Base-by-base conservation (phyloP, 2,113 vertebrate genomes). In the Megaleporinus macrocephalus region DNA sequence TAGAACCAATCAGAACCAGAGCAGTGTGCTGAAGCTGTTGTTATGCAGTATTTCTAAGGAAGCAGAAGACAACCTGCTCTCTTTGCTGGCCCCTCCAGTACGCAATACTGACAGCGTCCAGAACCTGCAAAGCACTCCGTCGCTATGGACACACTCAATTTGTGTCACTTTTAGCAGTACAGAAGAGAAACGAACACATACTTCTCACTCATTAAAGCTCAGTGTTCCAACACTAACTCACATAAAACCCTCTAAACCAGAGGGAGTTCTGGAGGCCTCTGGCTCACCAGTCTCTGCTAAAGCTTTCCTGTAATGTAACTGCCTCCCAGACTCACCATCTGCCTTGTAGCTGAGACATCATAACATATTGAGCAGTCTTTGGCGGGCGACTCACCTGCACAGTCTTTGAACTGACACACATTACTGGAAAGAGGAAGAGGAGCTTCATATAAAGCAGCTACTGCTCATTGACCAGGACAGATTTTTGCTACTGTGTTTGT, bases 101-200 rank as follows among this genome's bases (percentile, higher is more conserved):
- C 65, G 20, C 9, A 5, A 29, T n/a, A 15, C 44, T 55, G 72
- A 73, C 70, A 53, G 1, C 61, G 10, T 68, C 29, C n/a, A 22
- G 61, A 81, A 75, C 14, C 24, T 51, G 18, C 10, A n/a, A 62
- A 36, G 49, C 71, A 68, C 30, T 29, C 68, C 16, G 30, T 65
- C 79, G 73, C 72, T 49, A 68, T 75, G 72, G 72, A 81, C 79
- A 81, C 72, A 27, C 69, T 80, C 55, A 57, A 74, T 74, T 81
- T 66, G 61, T 75, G 71, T 79, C 71, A 73, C 44, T 22, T 74
- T 81, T 14, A 66, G 41, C 29, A 26, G 61, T 36, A 49, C 30
- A 5, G 53, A 80, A 74, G 53, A 33, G 15, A 26, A 73, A 20
- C 57, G 24, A 72, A 81, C 71, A 41, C n/a, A 75, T n/a, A 59